These are phyloP conservation scores for Drosophila kurseongensis DNA, from an alignment of 1,140 invertebrate species.

Conservation along the genomic window DNA sequence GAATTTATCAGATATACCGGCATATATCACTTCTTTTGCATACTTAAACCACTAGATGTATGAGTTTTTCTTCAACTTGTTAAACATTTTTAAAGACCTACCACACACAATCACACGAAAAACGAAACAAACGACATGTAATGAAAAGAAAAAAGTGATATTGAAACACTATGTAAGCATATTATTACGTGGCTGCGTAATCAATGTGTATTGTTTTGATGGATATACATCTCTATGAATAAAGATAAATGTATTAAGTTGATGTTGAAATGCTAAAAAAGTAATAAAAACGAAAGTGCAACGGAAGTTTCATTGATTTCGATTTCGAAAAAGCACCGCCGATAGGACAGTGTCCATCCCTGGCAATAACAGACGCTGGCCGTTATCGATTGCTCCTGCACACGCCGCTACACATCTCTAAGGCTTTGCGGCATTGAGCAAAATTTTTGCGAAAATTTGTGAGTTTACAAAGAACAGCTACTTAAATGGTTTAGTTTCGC, in stretches of 20 bases:
- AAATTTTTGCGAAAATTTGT: slow-evolving; percentile 48
- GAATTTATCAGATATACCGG: slow-evolving; percentile 72
- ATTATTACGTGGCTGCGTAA: slow-evolving; percentile 73
- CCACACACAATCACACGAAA: slow-evolving; percentile 27
- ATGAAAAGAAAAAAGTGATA: slow-evolving; percentile 72
- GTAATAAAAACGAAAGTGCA: slow-evolving; percentile 52
- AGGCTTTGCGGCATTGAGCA: slow-evolving; percentile 68
- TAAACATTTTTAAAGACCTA: slow-evolving; percentile 63
- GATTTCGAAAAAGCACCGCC: slow-evolving; percentile 4
- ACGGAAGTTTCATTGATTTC: slow-evolving; percentile 4
- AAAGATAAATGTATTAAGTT: slow-evolving; percentile 77
- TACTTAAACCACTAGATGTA: slow-evolving; percentile 57
- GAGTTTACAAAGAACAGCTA: slow-evolving; percentile 15
- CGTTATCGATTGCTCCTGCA: slow-evolving; percentile 46
- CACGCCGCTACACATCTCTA: slow-evolving; percentile 66
- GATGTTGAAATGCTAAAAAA: slow-evolving; percentile 73
- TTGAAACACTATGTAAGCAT: slow-evolving; percentile 77
- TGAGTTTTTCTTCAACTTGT: slow-evolving; percentile 57
- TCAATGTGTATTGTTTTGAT: slow-evolving; percentile 75
- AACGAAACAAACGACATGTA: slow-evolving; percentile 30
- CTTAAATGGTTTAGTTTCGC: slow-evolving; percentile 15
- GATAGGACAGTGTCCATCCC: neutral
- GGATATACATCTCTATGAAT: slow-evolving; percentile 73
- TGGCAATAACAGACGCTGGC: slow-evolving; percentile 51
- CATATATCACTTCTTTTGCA: slow-evolving; percentile 64